Evolutionary conservation across 2,113 vertebrate genomes (phyloP).

Genomic region (Falco punctatus): DNA sequence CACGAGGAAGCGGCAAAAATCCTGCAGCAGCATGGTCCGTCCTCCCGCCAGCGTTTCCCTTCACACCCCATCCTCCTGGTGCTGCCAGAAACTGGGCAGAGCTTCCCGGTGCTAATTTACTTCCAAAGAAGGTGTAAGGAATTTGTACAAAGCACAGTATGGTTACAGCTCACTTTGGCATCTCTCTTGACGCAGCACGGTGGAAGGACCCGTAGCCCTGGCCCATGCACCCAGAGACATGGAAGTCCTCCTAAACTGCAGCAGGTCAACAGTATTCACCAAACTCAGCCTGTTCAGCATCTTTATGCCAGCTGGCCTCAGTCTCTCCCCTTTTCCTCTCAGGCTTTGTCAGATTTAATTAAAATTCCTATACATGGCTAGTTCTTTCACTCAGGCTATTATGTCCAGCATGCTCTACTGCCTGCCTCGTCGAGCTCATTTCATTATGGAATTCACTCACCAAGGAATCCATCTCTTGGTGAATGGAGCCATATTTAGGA

Average conservation of each 20-base stretch:
- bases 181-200: neutral
- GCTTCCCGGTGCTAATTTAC: neutral
- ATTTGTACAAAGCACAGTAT: neutral
- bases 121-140: neutral
- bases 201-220: neutral
- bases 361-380: neutral
- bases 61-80: neutral
- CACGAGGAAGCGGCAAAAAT: accelerated
- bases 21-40: neutral
- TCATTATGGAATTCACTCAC: neutral
- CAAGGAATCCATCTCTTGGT: neutral
- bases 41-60: neutral
- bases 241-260: neutral
- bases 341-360: conserved; percentile 44
- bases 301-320: neutral
- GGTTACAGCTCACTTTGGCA: neutral
- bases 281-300: neutral
- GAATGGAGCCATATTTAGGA: neutral
- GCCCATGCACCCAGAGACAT: neutral
- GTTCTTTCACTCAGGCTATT: neutral
- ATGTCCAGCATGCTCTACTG: neutral
- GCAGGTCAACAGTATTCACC: neutral
- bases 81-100: neutral
- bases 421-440: neutral
- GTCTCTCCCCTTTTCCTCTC: neutral